A percentile compares a stretch with the other conserved stretches of the same genome.
These are phyloP conservation scores for Ochotona curzoniae DNA, from an alignment of 2,113 vertebrate genomes.

Conservation along the genomic window DNA sequence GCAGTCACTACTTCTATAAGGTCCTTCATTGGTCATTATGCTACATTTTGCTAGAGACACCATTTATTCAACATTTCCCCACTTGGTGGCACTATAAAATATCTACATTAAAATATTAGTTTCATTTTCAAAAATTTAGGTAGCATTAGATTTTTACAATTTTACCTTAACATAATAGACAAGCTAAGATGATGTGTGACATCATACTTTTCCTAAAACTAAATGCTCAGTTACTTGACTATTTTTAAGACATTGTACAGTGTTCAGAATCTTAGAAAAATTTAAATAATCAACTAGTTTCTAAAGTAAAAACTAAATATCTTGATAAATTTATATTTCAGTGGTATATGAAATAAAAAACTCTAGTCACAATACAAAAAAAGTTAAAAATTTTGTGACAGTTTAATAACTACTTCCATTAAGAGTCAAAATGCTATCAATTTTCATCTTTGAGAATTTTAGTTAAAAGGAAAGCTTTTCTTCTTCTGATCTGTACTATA, in stretches of 20 bases:
- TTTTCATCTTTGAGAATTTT: background rate
- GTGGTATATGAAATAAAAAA: slow-evolving; percentile 1
- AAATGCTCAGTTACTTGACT: background rate
- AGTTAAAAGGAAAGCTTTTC: background rate
- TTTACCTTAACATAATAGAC: slow-evolving; percentile 33
- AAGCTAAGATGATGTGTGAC: background rate
- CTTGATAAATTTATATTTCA: slow-evolving; percentile 32
- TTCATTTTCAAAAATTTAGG: slow-evolving; percentile 22
- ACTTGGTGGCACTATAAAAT: slow-evolving; percentile 65
- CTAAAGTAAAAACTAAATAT: slow-evolving; percentile 33
- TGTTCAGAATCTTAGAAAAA: slow-evolving; percentile 20
- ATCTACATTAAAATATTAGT: background rate
- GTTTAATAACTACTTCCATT: slow-evolving; percentile 7
- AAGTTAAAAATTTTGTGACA: background rate
- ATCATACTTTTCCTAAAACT: slow-evolving; percentile 10
- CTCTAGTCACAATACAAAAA: background rate
- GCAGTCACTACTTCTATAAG: background rate
- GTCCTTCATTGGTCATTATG: background rate
- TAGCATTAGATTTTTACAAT: slow-evolving; percentile 15
- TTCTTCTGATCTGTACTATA: background rate
- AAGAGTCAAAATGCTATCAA: background rate
- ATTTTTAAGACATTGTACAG: background rate
- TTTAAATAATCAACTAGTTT: slow-evolving; percentile 65
- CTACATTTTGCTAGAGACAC: slow-evolving; percentile 21
- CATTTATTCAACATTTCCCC: slow-evolving; percentile 55